Evolutionary conservation across 2,888 invertebrate genomes (phyloP), one percentile per base, ranked within the genome.

Genomic region (Drosophila imparisetae): DNA sequence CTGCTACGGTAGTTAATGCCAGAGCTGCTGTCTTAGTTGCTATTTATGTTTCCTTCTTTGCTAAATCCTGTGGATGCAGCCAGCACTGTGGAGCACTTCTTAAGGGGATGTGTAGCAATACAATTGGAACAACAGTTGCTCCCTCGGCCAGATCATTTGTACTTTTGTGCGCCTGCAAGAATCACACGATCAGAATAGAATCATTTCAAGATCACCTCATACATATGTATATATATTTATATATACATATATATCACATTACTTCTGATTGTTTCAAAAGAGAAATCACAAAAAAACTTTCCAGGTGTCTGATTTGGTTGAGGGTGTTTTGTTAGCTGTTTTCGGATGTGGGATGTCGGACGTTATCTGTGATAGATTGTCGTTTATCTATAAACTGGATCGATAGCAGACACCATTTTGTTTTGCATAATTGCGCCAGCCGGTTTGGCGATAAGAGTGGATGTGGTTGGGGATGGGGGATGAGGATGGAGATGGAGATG

Each of bases 321-420:
- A 27, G 66, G 29, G 24, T 54, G 54, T 54, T 54, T 40, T 29
- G 24, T 15, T 52, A 40, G 40, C 40, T 27, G 27, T 21, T 40
- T 52, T 52, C 21, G 50, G 42, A 49, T 60, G 48, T 61, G 40
- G 67, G 45, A 52, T 60, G 48, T 58, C 45, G 72, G 49, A 49
- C 62, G 59, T 63, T 67, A 65, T 72, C 65, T 63, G 42, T 58
- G 50, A 55, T 42, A 61, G 65, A 49, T 49, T 24, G 70, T 48
- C 38, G 48, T 57, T 72, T 72, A 76, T 75, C 70, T 57, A 59
- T 75, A 36, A 21, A 60, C 50, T 69, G 77, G 78, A 86, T 89
- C 81, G 84, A 90, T 86, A 81, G 65, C 55, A 64, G 68, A 76
- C 81, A 63, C 81, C 82, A 86, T 90, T 84, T 91, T 90, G 91